Evolutionary conservation across 2,888 invertebrate species (phyloP).

Genomic region (Adelognathus sp.): DNA sequence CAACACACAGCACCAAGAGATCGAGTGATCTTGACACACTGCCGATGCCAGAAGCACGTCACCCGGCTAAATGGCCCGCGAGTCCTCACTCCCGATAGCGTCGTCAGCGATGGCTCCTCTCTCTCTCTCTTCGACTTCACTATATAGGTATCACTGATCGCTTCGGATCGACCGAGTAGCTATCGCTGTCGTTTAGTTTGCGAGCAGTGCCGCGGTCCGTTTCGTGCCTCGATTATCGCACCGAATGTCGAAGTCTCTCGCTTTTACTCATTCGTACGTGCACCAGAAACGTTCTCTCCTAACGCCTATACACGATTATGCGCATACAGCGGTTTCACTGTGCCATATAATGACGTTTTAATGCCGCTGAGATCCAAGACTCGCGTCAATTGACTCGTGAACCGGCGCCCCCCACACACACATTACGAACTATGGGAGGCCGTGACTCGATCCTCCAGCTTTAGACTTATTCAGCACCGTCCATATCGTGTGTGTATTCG

Average conservation of each 20-base stretch:
- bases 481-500: not conserved
- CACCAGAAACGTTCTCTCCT: too few relatives aligned
- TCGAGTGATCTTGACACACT: slow-evolving; percentile 76
- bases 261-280: too few relatives aligned
- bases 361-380: not conserved
- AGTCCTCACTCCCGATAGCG: slow-evolving; percentile 44
- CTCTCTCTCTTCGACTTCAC: not conserved
- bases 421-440: not conserved
- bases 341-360: too few relatives aligned
- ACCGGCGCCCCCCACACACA: not conserved
- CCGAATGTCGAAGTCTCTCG: too few relatives aligned
- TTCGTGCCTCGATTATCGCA: not conserved
- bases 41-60: slow-evolving; percentile 68
- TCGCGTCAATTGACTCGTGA: slow-evolving; percentile 7
- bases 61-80: slow-evolving; percentile 68
- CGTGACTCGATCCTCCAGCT: not conserved
- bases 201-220: not conserved
- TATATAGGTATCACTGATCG: slow-evolving; percentile 4
- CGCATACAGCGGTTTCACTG: too few relatives aligned
- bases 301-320: too few relatives aligned
- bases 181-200: not conserved
- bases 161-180: slow-evolving; percentile 4
- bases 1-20: slow-evolving; percentile 53
- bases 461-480: not conserved
- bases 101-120: slow-evolving; percentile 39